These are phyloP conservation scores for Cyrtodaria siliqua DNA, from an alignment of 2,888 invertebrate genomes.

Conservation along the genomic window DNA sequence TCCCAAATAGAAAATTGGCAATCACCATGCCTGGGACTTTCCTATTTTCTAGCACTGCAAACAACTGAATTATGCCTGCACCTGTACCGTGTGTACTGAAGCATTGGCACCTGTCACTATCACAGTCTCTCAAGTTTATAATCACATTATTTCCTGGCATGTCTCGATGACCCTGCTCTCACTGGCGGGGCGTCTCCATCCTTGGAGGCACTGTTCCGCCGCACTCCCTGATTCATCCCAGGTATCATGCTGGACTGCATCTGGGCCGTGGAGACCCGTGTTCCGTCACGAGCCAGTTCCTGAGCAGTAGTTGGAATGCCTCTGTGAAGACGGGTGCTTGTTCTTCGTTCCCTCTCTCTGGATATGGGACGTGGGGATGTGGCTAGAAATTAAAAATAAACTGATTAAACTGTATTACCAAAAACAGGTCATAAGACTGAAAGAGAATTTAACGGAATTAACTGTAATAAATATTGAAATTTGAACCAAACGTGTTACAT, in stretches of 20 bases:
- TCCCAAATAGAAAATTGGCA: no score
- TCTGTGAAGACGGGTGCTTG: conserved; percentile 82
- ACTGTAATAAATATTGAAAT: no score
- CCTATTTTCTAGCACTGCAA: no score
- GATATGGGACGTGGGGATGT: conserved; percentile 83
- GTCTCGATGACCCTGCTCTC: conserved; percentile 78
- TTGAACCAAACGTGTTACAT: no score
- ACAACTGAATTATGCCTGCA: no score
- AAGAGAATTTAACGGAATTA: no score
- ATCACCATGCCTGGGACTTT: no score
- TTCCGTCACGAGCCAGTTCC: conserved; percentile 75
- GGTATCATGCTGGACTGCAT: conserved; percentile 77
- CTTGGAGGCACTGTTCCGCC: conserved; percentile 83
- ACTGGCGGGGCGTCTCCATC: conserved; percentile 75
- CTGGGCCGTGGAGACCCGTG: conserved; percentile 77
- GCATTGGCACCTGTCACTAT: conserved; percentile 25
- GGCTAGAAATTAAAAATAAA: conserved; percentile 66
- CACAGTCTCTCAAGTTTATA: conserved; percentile 20
- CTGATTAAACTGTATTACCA: no score
- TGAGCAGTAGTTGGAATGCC: conserved; percentile 81
- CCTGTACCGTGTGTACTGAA: not conserved
- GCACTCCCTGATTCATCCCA: conserved; percentile 74
- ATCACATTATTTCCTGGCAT: conserved; percentile 74
- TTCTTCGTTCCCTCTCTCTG: conserved; percentile 82
- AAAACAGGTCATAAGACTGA: no score